phyloP scores from a whole-genome alignment of 2,113 vertebrate species.

The Haplotaxodon microlepis region DNA sequence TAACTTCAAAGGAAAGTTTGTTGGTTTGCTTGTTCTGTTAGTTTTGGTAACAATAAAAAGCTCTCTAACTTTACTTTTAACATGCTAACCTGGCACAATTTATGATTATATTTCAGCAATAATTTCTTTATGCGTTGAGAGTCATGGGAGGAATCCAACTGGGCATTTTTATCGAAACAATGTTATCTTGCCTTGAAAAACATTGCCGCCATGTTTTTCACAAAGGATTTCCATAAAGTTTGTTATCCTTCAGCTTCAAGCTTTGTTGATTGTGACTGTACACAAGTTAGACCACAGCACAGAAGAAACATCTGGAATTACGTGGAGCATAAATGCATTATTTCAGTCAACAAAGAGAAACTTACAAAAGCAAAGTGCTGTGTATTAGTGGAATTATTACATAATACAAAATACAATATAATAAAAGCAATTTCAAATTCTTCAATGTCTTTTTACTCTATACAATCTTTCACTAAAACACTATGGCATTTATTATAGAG shows the following conservation, averaged over 20 bases:
- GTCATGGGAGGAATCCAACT: neutral
- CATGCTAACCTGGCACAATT: neutral
- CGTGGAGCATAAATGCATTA: neutral
- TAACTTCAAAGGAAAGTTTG: neutral
- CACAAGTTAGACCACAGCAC: neutral
- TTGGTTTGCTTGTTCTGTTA: neutral
- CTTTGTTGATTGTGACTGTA: neutral
- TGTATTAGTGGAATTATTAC: neutral
- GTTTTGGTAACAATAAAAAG: neutral
- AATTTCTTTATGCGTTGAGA: neutral
- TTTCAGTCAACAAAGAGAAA: neutral
- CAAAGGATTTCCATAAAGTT: neutral
- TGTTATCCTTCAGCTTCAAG: neutral
- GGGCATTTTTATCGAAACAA: neutral
- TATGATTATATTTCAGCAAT: neutral
- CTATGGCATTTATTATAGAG: neutral
- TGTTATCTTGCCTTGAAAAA: neutral
- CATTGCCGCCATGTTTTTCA: neutral
- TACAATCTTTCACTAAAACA: fast-evolving
- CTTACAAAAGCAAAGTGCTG: neutral
- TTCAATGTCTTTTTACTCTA: neutral
- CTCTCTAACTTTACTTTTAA: neutral
- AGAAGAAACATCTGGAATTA: neutral
- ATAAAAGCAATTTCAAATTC: neutral
- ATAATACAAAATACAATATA: neutral